phyloP scores from a whole-genome alignment of 2,888 invertebrate genomes.

The Tachina fera region DNA sequence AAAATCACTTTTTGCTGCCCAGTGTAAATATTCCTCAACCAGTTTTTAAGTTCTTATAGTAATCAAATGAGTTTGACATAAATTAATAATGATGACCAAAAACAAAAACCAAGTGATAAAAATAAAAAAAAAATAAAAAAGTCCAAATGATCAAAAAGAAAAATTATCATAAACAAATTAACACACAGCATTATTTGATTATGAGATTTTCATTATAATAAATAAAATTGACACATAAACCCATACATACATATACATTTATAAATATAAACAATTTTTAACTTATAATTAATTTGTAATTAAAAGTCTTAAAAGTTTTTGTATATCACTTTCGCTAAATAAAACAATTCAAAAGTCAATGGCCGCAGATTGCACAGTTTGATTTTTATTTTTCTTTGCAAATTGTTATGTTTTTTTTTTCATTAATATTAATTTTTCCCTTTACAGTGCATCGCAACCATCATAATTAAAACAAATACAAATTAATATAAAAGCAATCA shows the following conservation, averaged over 20 bases:
- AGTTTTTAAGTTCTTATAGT: constrained; percentile 1
- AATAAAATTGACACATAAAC: not conserved
- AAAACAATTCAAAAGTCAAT: constrained; percentile 52
- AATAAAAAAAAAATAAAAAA: constrained; percentile 9
- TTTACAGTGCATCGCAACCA: constrained; percentile 10
- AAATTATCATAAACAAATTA: constrained; percentile 18
- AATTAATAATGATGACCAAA: constrained; percentile 34
- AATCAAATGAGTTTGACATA: constrained; percentile 38
- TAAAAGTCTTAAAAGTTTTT: constrained; percentile 15
- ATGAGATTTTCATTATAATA: constrained; percentile 16
- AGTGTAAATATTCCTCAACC: constrained; percentile 4
- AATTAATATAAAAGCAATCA: constrained; percentile 24
- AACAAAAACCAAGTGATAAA: constrained; percentile 16
- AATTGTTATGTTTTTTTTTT: not conserved
- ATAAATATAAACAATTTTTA: not conserved
- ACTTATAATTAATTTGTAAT: constrained; percentile 28
- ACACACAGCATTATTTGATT: not conserved
- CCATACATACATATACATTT: not conserved
- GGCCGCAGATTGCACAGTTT: constrained; percentile 57
- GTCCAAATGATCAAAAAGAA: not conserved
- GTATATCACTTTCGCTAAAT: constrained; percentile 62
- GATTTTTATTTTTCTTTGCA: constrained; percentile 6
- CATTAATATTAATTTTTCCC: not conserved
- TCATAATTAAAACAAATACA: not conserved
- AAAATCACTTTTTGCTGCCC: not conserved